Conservation (phyloP, 2,797 vertebrate species). For the Periparus ater region DNA sequence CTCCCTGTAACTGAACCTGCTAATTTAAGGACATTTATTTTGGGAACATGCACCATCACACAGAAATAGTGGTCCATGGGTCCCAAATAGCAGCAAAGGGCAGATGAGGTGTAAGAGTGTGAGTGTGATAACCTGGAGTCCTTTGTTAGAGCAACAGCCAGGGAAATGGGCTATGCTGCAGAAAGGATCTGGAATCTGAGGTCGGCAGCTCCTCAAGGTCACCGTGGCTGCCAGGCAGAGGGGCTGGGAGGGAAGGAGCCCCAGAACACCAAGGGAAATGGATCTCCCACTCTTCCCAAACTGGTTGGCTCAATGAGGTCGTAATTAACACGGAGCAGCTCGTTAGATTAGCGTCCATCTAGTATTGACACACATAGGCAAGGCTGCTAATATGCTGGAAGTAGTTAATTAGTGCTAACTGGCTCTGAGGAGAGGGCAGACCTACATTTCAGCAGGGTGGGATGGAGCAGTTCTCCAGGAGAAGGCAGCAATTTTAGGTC, state of each 20-base stretch:
- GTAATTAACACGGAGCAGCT: neutral
- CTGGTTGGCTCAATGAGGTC: neutral
- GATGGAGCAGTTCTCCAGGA: neutral
- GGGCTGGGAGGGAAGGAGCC: neutral
- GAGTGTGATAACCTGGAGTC: neutral
- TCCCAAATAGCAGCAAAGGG: neutral
- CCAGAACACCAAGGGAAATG: neutral
- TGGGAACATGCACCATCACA: neutral
- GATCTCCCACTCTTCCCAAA: neutral
- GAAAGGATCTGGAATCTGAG: neutral
- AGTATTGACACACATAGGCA: neutral
- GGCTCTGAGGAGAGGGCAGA: neutral
- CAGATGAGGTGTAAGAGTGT: neutral
- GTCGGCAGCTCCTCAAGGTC: neutral
- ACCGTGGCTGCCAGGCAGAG: neutral
- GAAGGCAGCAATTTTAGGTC: neutral
- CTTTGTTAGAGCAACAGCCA: neutral
- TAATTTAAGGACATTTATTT: conserved; percentile 28
- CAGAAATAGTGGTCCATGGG: neutral
- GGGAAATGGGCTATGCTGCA: neutral
- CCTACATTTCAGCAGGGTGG: neutral
- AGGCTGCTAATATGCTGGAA: neutral
- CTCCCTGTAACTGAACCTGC: neutral
- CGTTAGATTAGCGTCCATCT: neutral
- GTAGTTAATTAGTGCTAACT: neutral